Evolutionary conservation across 1,140 invertebrate species (phyloP).

Genomic region (Probaryconus sp.): DNA sequence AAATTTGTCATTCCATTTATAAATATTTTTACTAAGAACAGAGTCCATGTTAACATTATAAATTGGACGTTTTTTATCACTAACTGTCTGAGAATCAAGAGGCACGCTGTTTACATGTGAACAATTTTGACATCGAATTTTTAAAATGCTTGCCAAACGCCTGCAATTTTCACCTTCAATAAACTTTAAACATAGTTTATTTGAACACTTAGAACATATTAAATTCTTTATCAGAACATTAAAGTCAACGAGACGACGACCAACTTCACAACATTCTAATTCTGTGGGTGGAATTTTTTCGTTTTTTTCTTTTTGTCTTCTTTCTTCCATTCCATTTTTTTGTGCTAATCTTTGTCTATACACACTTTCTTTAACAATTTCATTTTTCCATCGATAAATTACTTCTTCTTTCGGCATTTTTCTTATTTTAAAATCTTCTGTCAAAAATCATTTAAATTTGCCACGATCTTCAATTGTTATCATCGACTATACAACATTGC

Average conservation of each 20-base stretch:
- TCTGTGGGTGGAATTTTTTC: not conserved
- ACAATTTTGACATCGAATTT: conserved; percentile 6
- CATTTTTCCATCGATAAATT: not conserved
- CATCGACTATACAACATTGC: too few species aligned
- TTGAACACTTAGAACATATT: too few species aligned
- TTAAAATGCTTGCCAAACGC: not conserved
- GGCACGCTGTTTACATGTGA: not conserved
- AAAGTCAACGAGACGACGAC: too few species aligned
- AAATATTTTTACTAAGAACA: not conserved
- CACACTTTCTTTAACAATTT: not conserved
- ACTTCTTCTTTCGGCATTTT: too few species aligned
- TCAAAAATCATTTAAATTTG: too few species aligned
- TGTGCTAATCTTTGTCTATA: not conserved
- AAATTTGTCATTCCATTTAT: not conserved
- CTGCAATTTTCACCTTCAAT: conserved; percentile 8
- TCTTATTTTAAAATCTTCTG: too few species aligned
- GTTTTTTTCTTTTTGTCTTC: not conserved
- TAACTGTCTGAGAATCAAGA: not conserved
- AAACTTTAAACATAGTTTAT: too few species aligned
- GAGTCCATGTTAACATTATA: not conserved
- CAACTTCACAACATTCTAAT: not conserved
- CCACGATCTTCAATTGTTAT: too few species aligned
- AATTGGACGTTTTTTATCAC: not conserved
- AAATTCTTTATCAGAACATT: too few species aligned
- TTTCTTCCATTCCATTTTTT: not conserved